phyloP scores from a whole-genome alignment of 2,113 vertebrate species.

The Steatornis caripensis region DNA sequence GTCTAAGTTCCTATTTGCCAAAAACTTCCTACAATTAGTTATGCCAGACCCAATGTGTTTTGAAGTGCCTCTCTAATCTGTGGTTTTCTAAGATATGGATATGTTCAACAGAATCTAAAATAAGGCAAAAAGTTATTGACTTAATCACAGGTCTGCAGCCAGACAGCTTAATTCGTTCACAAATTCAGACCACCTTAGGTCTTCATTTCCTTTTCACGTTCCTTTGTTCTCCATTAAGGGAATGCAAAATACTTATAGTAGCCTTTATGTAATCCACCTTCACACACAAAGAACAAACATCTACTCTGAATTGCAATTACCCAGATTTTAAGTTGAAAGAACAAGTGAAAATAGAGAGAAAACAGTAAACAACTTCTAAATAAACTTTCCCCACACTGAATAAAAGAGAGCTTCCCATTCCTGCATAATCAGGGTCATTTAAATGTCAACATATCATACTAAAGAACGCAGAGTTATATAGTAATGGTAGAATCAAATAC shows the following conservation, averaged over 20 bases:
- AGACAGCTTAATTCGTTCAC: background rate
- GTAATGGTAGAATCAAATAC: background rate
- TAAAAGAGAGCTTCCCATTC: background rate
- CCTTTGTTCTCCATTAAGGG: background rate
- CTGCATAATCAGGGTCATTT: background rate
- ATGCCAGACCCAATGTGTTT: rapidly evolving
- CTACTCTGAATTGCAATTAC: background rate
- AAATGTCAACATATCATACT: background rate
- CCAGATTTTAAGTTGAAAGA: background rate
- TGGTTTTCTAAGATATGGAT: background rate
- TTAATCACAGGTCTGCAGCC: background rate
- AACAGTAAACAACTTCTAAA: background rate
- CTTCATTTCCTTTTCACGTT: background rate
- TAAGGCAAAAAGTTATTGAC: background rate
- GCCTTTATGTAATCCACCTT: background rate
- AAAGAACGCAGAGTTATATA: background rate
- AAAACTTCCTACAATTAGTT: background rate
- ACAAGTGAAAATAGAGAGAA: background rate
- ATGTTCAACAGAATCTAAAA: background rate
- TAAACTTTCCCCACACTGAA: background rate
- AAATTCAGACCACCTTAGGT: background rate
- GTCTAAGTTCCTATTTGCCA: background rate
- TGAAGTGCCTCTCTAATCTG: background rate
- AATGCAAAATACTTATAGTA: background rate
- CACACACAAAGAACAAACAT: background rate